A percentile compares a stretch with the other conserved stretches of the same genome.
These are phyloP conservation scores for Dryococelus australis DNA, from an alignment of 2,888 invertebrate species.

Conservation along the genomic window DNA sequence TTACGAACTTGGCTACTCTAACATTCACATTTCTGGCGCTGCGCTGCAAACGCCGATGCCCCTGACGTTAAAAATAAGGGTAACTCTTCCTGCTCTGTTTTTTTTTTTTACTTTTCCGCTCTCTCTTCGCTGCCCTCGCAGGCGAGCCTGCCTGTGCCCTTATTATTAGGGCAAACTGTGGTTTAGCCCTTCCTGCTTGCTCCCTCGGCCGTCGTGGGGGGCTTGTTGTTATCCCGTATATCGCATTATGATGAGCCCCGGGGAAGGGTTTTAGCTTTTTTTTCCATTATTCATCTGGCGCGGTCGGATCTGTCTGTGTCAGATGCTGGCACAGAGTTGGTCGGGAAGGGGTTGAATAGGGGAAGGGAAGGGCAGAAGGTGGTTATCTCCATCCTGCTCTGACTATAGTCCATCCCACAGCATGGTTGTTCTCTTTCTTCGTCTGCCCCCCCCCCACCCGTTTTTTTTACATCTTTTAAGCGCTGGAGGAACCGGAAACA, in stretches of 20 bases:
- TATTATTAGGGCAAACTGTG: neutral
- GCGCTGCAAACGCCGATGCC: too few relatives aligned
- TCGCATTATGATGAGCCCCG: slow-evolving; percentile 28
- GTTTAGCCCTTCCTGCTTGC: neutral
- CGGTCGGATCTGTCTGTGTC: slow-evolving; percentile 16
- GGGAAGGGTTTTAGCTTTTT: slow-evolving; percentile 27
- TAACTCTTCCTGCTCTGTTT: too few relatives aligned
- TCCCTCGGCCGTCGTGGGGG: neutral
- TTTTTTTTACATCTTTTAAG: too few relatives aligned
- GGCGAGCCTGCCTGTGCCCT: neutral
- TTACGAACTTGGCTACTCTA: too few relatives aligned
- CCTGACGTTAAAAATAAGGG: too few relatives aligned
- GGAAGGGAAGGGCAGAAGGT: neutral
- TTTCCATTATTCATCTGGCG: slow-evolving; percentile 23
- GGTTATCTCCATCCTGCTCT: neutral
- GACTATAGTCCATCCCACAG: neutral
- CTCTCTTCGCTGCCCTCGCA: neutral
- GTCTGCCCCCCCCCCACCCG: neutral
- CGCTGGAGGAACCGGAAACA: neutral
- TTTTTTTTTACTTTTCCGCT: neutral
- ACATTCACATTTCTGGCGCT: too few relatives aligned
- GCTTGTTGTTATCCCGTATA: slow-evolving; percentile 29
- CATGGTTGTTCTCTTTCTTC: neutral
- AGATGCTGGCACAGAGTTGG: neutral
- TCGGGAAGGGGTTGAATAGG: neutral